A percentile compares a stretch with the other conserved stretches of the same genome.
These are phyloP conservation scores for Lacanobia oleracea DNA, from an alignment of 2,888 invertebrate species.

Conservation along the genomic window DNA sequence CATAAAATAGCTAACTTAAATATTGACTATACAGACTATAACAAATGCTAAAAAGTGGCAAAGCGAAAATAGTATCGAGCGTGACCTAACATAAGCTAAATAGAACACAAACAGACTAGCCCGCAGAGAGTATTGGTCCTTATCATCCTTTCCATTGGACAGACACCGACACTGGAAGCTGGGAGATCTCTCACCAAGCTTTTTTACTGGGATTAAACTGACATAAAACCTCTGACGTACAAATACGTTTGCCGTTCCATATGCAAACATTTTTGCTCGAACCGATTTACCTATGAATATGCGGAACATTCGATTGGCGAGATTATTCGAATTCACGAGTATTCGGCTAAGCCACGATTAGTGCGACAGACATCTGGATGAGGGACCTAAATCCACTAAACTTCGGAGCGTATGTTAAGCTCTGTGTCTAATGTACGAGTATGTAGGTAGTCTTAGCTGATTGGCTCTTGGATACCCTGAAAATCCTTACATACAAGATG, in stretches of 20 bases:
- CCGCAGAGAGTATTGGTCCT: slow-evolving; percentile 64
- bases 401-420: slow-evolving; percentile 54
- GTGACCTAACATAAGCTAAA: slow-evolving; percentile 63
- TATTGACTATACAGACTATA: slow-evolving; percentile 11
- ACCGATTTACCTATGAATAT: slow-evolving; percentile 61
- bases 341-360: slow-evolving; percentile 56
- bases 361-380: slow-evolving; percentile 57
- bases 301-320: slow-evolving; percentile 51
- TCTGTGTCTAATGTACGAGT: slow-evolving; percentile 33
- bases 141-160: slow-evolving; percentile 64
- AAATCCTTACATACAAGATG: slow-evolving; percentile 44
- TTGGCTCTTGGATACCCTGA: slow-evolving; percentile 56
- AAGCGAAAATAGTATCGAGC: slow-evolving; percentile 36
- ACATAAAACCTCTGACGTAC: slow-evolving; percentile 54
- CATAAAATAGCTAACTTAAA: slow-evolving; percentile 12
- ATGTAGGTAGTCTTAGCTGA: slow-evolving; percentile 51
- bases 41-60: slow-evolving; percentile 23
- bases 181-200: slow-evolving; percentile 58
- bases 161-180: slow-evolving; percentile 51
- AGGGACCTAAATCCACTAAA: slow-evolving; percentile 60
- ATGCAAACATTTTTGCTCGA: slow-evolving; percentile 55
- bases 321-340: slow-evolving; percentile 57
- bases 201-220: slow-evolving; percentile 62
- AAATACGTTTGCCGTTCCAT: slow-evolving; percentile 57
- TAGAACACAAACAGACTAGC: slow-evolving; percentile 58